These are phyloP conservation scores for Amphiprion ocellaris DNA, from an alignment of 2,113 vertebrate genomes.

Conservation along the genomic window DNA sequence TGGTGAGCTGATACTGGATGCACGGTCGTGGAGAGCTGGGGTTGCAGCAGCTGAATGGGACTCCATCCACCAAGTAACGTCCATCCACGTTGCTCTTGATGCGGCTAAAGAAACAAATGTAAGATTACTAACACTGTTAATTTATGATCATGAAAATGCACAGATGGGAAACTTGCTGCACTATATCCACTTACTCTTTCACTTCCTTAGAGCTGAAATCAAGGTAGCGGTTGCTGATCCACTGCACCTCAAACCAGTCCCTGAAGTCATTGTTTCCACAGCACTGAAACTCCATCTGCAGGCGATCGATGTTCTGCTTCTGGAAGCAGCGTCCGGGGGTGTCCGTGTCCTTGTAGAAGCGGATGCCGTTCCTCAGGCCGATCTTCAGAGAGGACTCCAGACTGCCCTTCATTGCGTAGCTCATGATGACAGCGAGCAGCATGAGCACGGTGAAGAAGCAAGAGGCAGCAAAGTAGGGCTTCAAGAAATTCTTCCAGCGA, in stretches of 20 bases:
- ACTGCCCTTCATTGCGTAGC: slow-evolving; percentile 85
- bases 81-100: slow-evolving; percentile 89
- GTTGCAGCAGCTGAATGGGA: slow-evolving; percentile 90
- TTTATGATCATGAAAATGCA: neutral
- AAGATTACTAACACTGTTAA: neutral
- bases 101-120: slow-evolving; percentile 71
- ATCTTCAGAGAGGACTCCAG: slow-evolving; percentile 86
- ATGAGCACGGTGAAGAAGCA: slow-evolving; percentile 85
- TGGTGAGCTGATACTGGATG: slow-evolving; percentile 86
- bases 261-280: slow-evolving; percentile 87
- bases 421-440: slow-evolving; percentile 84
- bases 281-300: slow-evolving; percentile 89
- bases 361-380: slow-evolving; percentile 86
- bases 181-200: slow-evolving; percentile 85
- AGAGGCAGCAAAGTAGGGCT: slow-evolving; percentile 83
- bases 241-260: slow-evolving; percentile 91
- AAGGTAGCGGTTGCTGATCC: slow-evolving; percentile 89
- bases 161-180: slow-evolving; percentile 1
- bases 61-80: slow-evolving; percentile 86
- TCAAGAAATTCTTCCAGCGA: slow-evolving; percentile 85
- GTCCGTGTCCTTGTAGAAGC: slow-evolving; percentile 90
- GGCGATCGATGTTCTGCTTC: slow-evolving; percentile 88
- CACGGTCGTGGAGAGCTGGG: slow-evolving; percentile 87
- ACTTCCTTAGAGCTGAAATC: slow-evolving; percentile 88
- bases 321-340: slow-evolving; percentile 88